Conservation (phyloP, 2,797 vertebrate genomes). For the Tolypeutes matacus region DNA sequence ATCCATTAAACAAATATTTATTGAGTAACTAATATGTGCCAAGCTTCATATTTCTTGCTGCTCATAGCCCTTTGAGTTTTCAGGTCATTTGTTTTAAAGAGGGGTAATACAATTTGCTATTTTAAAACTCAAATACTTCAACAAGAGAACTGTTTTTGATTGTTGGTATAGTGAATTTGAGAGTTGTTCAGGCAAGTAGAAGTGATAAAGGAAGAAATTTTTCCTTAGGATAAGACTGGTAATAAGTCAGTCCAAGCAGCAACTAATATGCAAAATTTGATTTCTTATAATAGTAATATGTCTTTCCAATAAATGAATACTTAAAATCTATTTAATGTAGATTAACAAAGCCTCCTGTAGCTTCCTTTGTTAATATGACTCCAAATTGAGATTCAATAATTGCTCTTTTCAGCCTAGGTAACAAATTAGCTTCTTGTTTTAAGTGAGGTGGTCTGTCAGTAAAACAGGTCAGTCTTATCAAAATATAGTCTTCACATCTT, state of each 20-base stretch:
- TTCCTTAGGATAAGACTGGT: constrained; percentile 13
- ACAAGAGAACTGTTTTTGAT: constrained; percentile 47
- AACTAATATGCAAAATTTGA: background rate
- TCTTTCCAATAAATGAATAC: background rate
- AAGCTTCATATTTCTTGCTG: constrained; percentile 71
- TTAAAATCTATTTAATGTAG: constrained; percentile 34
- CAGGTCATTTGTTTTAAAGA: constrained; percentile 73
- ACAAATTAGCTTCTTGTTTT: background rate
- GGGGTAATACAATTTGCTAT: constrained; percentile 52
- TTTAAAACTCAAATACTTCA: constrained; percentile 69
- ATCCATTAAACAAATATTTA: constrained; percentile 65
- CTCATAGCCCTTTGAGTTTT: constrained; percentile 53
- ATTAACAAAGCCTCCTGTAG: background rate
- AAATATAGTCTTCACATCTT: background rate
- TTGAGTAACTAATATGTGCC: constrained; percentile 42
- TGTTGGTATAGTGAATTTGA: background rate
- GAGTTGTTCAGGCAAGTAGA: background rate
- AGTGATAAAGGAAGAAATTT: background rate
- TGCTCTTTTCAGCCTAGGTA: background rate
- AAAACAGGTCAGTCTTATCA: background rate
- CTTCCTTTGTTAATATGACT: background rate
- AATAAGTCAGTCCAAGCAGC: background rate
- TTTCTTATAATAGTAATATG: background rate
- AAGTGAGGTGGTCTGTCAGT: background rate
- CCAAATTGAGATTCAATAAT: background rate